A percentile compares a stretch with the other conserved stretches of the same genome.
These are phyloP conservation scores for Tethya wilhelma DNA, from an alignment of 37 sponge, comb jelly and placozoan species.

Conservation along the genomic window DNA sequence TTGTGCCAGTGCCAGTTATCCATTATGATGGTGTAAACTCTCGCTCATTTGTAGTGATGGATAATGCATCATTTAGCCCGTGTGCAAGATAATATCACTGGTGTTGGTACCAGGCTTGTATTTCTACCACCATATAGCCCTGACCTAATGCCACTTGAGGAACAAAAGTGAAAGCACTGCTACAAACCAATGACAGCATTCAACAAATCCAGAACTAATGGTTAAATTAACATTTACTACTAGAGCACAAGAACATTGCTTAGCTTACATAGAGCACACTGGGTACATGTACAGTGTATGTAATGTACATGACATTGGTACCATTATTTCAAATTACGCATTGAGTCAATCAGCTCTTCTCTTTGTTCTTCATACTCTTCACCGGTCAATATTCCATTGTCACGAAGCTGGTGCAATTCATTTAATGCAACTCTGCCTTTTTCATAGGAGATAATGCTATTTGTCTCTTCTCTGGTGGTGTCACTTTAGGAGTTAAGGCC, in stretches of 20 bases:
- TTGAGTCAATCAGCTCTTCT: neutral
- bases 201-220: neutral
- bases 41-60: constrained; percentile 21
- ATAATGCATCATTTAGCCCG: constrained; percentile 11
- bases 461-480: neutral
- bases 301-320: neutral
- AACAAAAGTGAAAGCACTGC: constrained; percentile 14
- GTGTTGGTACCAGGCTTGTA: constrained; percentile 16
- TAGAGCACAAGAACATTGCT: constrained; percentile 11
- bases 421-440: constrained; percentile 1
- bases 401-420: constrained; percentile 2
- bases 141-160: constrained; percentile 22
- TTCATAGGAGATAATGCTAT: constrained; percentile 16
- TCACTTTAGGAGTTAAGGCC: neutral
- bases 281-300: constrained; percentile 1
- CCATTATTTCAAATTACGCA: constrained; percentile 1
- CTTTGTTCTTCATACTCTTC: constrained; percentile 30
- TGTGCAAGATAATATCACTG: constrained; percentile 13
- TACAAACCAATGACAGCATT: neutral
- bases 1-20: constrained; percentile 2
- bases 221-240: constrained; percentile 8
- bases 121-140: constrained; percentile 14
- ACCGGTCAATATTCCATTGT: constrained; percentile 8
- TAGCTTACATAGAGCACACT: constrained; percentile 12
- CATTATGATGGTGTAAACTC: constrained; percentile 21